A percentile compares a stretch with the other conserved stretches of the same genome.
Conservation (phyloP, 2,888 invertebrate species). For the Ceraclea dissimilis region DNA sequence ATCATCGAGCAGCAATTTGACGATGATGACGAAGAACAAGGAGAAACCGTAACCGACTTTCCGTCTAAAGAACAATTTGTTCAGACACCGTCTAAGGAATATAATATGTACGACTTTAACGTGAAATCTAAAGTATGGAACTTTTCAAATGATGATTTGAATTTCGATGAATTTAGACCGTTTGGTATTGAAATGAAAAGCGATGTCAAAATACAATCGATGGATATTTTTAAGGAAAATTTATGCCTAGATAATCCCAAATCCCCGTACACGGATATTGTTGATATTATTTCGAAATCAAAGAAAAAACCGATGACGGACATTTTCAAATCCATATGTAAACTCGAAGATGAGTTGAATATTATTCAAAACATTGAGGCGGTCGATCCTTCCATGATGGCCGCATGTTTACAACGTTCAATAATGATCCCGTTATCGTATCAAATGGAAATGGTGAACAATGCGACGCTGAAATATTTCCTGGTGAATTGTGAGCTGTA, state of each 20-base stretch:
- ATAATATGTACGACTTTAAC: slow-evolving; percentile 19
- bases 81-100: slow-evolving; percentile 16
- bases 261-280: slow-evolving; percentile 40
- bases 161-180: slow-evolving; percentile 41
- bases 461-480: slow-evolving; percentile 63
- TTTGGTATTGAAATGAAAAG: slow-evolving; percentile 39
- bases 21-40: slow-evolving; percentile 31
- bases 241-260: slow-evolving; percentile 32
- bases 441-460: slow-evolving; percentile 63
- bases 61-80: slow-evolving; percentile 17
- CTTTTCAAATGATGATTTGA: slow-evolving; percentile 45
- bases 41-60: slow-evolving; percentile 25
- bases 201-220: slow-evolving; percentile 6
- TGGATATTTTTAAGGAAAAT: slow-evolving; percentile 32
- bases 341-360: slow-evolving; percentile 29
- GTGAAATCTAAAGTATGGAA: slow-evolving; percentile 37
- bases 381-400: slow-evolving; percentile 44
- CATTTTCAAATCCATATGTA: slow-evolving; percentile 36
- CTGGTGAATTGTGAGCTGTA: slow-evolving; percentile 59
- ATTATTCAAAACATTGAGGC: slow-evolving; percentile 31
- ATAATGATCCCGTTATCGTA: slow-evolving; percentile 60
- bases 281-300: slow-evolving; percentile 39
- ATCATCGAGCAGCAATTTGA: slow-evolving; percentile 32
- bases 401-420: slow-evolving; percentile 58
- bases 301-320: slow-evolving; percentile 41